Evolutionary conservation across 2,113 vertebrate genomes (phyloP).

Genomic region (Grammomys dolichurus): DNA sequence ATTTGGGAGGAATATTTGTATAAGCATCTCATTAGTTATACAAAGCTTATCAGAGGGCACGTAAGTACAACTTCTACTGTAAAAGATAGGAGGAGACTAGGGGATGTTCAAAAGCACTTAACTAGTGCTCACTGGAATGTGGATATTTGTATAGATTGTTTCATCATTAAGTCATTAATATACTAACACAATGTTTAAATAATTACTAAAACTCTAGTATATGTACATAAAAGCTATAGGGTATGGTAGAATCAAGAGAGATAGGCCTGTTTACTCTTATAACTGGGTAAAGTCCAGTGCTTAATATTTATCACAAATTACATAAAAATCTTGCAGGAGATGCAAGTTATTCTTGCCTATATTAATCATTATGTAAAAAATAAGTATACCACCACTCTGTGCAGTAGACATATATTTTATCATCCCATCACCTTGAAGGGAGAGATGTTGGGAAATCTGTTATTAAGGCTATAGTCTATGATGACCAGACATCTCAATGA

Average conservation of each 20-base stretch:
- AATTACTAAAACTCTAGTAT: not conserved
- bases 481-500: too few relatives aligned
- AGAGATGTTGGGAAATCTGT: too few relatives aligned
- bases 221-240: not conserved
- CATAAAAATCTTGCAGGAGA: not conserved
- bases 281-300: not conserved
- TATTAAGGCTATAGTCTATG: too few relatives aligned
- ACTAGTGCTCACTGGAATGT: not conserved
- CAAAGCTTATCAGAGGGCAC: not conserved
- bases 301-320: not conserved
- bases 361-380: not conserved
- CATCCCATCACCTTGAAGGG: not conserved
- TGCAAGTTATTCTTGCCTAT: not conserved
- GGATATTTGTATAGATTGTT: not conserved
- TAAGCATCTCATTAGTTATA: too few relatives aligned
- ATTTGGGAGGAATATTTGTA: not conserved
- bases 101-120: rapidly evolving
- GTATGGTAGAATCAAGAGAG: not conserved
- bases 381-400: not conserved
- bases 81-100: not conserved
- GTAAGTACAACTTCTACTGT: rapidly evolving
- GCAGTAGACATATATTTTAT: not conserved
- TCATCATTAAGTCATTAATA: not conserved
- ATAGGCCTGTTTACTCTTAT: not conserved
- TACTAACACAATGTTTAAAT: not conserved